Evolutionary conservation across 2,797 vertebrate genomes (phyloP), one percentile per base, ranked within the genome.

Genomic region (Sebastes oblongus): DNA sequence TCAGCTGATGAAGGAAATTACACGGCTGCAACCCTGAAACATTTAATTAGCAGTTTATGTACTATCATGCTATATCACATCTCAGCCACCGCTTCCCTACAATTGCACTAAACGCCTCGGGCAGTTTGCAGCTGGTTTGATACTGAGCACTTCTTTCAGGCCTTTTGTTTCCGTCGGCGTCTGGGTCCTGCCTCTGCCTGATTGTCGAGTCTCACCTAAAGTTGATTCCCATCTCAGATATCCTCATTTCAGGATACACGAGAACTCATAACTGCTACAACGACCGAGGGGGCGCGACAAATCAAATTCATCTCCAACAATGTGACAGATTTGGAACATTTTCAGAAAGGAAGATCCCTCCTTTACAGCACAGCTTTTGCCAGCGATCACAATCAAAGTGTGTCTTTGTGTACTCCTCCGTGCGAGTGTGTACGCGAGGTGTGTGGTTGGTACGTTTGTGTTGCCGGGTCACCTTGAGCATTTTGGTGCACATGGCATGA

Each of bases 401-500:
- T 82, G 72, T 89, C 50, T 80, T 62, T 68, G 68, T 42, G 22
- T 86, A 42, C 50, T 61, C 67, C 42, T 66, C 74, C 80, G 59
- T 59, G 59, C 54, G 72, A 32, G 82, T 74, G 74, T 68, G 77
- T 78, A 30, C 61, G 64, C 3, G 55, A 58, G 83, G 84, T 83
- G 84, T 75, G 80, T 66, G 82, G 75, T 84, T 83, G 88, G 72
- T 86, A 85, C 84, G 88, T 89, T 81, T 86, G 87, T 93, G 86
- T 90, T 85, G 86, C 71, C 5, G 83, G 94, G 94, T 96, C 95
- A 96, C 95, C 95, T 96, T 96, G 94, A 95, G 91, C 83, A 39
- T 88, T 84, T 82, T 42, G 78, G 87, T 84, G 87, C 86, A 78
- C 89, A 78, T 80, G 87, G 87, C 86, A 87, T 83, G 85, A 89